Conservation (phyloP, 2,113 vertebrate species). For the Oceanodroma tethys region DNA sequence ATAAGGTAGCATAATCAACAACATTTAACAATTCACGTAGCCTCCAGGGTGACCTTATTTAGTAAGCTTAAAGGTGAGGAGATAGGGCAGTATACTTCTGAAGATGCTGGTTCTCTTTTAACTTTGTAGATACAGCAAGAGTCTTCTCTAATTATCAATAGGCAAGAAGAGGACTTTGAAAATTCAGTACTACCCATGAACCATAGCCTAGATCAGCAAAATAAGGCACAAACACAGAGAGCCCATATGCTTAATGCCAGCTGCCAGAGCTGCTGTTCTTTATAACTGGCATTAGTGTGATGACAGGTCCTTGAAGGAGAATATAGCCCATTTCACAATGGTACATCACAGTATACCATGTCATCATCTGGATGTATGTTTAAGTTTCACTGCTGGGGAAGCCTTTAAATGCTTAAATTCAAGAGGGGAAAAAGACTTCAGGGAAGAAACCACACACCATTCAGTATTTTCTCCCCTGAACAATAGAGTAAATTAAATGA, state of each 20-base stretch:
- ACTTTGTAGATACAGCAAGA: not conserved
- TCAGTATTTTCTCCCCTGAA: not conserved
- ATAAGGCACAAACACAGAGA: not conserved
- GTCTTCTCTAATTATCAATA: not conserved
- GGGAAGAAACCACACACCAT: not conserved
- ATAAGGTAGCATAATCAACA: not conserved
- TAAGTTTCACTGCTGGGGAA: not conserved
- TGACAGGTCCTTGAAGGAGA: slow-evolving; percentile 10
- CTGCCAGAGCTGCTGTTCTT: not conserved
- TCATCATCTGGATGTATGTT: not conserved
- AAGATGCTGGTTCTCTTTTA: not conserved
- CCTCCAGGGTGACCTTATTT: not conserved
- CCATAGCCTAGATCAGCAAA: not conserved
- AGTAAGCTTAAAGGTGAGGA: not conserved
- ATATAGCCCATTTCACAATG: not conserved
- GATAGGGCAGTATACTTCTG: not conserved
- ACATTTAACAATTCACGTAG: not conserved
- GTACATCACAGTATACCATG: not conserved
- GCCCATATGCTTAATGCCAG: not conserved
- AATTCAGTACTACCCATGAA: not conserved
- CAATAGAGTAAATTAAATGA: slow-evolving; percentile 25
- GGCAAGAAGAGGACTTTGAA: not conserved
- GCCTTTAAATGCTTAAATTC: not conserved
- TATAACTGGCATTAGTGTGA: not conserved
- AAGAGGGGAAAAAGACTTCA: not conserved